Base-by-base conservation (phyloP, 2,888 invertebrate species). In the Drosophila cracens region DNA sequence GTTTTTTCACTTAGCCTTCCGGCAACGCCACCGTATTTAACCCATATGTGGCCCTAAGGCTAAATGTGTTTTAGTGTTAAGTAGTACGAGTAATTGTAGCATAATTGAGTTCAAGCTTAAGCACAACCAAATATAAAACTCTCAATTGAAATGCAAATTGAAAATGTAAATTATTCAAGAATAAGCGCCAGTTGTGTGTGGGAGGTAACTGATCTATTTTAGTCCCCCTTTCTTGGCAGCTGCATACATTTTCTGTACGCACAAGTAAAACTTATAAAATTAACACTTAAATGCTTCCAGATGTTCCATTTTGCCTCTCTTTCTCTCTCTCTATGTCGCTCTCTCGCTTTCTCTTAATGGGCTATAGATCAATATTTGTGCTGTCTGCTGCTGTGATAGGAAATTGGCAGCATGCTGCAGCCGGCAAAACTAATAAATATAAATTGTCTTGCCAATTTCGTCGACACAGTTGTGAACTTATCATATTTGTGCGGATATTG, bases 281-380 rank as follows among this genome's bases (percentile, higher is more conserved):
- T 74, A 83, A 88, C 79, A 86, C 84, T 74, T 83, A 79, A 85
- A 81, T 79, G 84, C 60, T 68, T 59, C 59, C 89, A 85, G 89
- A 89, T 85, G 87, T 75, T 70, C 52, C 31, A 43, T 40, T 34
- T 16, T 33, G 7, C 21, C 21, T 29, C 53, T 40, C 40, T 36
- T 8, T 53, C 34, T 34, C 34, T 25, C 34, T 27, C 10, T 11
- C 34, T 36, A 2, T 27, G 0, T 29, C 8, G 27, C 21, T 16
- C n/a, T 31, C n/a, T 29, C 21, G 34, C 16, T 31, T 13, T 18
- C 31, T 16, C 27, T 27, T 58, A 58, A 65, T 65, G 60, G 57
- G 27, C 66, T 51, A 62, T 66, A 63, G 59, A 69, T 78, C 64
- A 78, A 58, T 60, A 54, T 59, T 52, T 46, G 61, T 40, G 48